Evolutionary conservation across 2,888 invertebrate species (phyloP), one percentile per base, ranked within the genome.

Genomic region (Andrena fulva): DNA sequence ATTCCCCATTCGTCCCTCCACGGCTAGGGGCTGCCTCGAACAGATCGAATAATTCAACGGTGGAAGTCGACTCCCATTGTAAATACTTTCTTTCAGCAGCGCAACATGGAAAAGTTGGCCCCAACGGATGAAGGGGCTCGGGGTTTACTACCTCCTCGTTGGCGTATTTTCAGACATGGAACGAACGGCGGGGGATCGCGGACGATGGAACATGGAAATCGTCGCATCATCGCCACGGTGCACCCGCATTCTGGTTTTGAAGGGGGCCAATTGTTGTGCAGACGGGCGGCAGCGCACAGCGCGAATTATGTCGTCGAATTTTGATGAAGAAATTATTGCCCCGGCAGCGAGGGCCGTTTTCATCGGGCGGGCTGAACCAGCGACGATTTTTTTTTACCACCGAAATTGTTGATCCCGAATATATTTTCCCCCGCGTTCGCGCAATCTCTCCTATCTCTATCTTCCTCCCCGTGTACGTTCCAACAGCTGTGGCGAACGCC

Each of bases 311-410:
- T 78, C 77, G 78, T 80, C 76, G 66, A 85, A 84, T 80, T 86
- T 86, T 87, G 78, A 85, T 78, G 78, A 86, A 86, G 74, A 76
- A 82, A 87, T 82, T 80, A 86, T 77, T 78, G 79, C 56, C 35
- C 12, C n/a, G 68, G 10, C 20, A 24, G 16, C 33, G 29, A 66
- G 59, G 48, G 20, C 56, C 67, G 31, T 56, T 82, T 42, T 29
- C 80, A 64, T 62, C 63, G 52, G 8, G 16, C 31, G 68, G 16
- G 33, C 69, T n/a, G 20, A 24, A 31, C 52, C 42, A 12, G 7
- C 56, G 24, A 27, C 69, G 62, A 71, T 74, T 71, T 81, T 77
- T 56, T 52, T 24, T 20, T 56, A 8, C 56, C 27, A 7, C 27
- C 66, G 64, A 62, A 52, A 69, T 80, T 60, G 68, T 72, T 31